Conservation (phyloP, 1,140 invertebrate species). For the Leguminivora glycinivorella region DNA sequence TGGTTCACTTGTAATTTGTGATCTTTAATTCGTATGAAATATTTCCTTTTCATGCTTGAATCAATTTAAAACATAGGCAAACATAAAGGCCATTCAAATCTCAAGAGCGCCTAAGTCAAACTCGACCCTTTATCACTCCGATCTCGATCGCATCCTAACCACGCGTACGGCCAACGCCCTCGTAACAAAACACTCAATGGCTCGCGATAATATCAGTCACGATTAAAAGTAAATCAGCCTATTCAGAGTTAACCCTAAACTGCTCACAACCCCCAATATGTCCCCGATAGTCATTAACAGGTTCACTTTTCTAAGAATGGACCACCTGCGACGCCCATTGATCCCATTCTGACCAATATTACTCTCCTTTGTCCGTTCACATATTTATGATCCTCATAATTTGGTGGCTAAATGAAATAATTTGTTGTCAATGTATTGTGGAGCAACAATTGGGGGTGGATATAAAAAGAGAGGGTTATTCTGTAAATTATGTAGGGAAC, state of each 20-base stretch:
- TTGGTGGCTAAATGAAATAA: constrained; percentile 48
- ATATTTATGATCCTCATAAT: constrained; percentile 50
- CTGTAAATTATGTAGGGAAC: constrained; percentile 13
- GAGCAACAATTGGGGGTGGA: constrained; percentile 1
- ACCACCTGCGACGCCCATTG: constrained; percentile 60
- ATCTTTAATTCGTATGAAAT: too few relatives aligned
- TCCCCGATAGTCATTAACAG: constrained; percentile 50
- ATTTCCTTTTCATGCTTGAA: background rate
- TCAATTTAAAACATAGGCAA: background rate
- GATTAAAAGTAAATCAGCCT: constrained; percentile 67
- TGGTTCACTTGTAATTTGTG: too few relatives aligned
- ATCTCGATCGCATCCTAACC: constrained; percentile 27
- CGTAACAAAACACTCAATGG: constrained; percentile 62
- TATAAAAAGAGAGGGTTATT: constrained; percentile 18
- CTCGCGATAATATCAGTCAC: constrained; percentile 61
- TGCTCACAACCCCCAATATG: constrained; percentile 48
- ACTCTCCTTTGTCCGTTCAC: constrained; percentile 43
- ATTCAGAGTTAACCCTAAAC: constrained; percentile 52
- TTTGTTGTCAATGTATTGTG: constrained; percentile 30
- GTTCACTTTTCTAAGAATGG: constrained; percentile 55
- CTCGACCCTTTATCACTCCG: constrained; percentile 7
- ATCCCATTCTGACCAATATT: constrained; percentile 49
- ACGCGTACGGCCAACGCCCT: constrained; percentile 36
- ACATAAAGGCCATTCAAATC: background rate
- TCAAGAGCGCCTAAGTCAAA: background rate